A percentile compares a stretch with the other conserved stretches of the same genome.
Conservation (phyloP, 2,797 vertebrate species). For the Betta splendens region DNA sequence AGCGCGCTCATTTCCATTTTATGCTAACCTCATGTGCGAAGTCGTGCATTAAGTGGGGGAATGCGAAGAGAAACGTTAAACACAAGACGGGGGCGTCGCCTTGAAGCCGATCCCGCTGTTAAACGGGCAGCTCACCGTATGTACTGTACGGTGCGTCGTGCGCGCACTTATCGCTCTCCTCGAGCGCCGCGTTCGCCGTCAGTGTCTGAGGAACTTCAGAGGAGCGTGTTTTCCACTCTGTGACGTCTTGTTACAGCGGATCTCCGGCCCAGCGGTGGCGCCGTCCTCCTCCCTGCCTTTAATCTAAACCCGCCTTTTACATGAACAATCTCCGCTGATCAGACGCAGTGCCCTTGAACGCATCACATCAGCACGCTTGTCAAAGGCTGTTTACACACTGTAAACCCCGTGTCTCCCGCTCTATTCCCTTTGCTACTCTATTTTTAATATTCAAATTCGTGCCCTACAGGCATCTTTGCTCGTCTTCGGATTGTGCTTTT, state of each 20-base stretch:
- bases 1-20: constrained; percentile 13
- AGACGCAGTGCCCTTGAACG: constrained; percentile 24
- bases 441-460: constrained; percentile 47
- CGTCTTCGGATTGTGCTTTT: constrained; percentile 38
- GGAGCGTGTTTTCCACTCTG: constrained; percentile 17
- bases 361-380: constrained; percentile 29
- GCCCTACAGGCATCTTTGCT: constrained; percentile 30
- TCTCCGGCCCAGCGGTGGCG: constrained; percentile 1
- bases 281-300: constrained; percentile 20
- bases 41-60: not conserved
- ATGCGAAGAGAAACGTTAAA: constrained; percentile 11
- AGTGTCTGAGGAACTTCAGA: constrained; percentile 13
- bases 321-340: constrained; percentile 30
- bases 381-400: constrained; percentile 21
- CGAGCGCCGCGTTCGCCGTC: constrained; percentile 6
- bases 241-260: constrained; percentile 14
- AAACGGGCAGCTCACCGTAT: constrained; percentile 5
- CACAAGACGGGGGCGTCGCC: not conserved
- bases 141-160: constrained; percentile 1
- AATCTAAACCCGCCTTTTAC: constrained; percentile 27
- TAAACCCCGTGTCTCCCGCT: constrained; percentile 3
- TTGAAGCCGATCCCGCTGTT: constrained; percentile 5
- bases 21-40: constrained; percentile 7
- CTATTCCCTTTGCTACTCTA: constrained; percentile 19
- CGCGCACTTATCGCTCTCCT: constrained; percentile 23